Conservation (phyloP, 2,888 invertebrate genomes). For the Colletes collaris region DNA sequence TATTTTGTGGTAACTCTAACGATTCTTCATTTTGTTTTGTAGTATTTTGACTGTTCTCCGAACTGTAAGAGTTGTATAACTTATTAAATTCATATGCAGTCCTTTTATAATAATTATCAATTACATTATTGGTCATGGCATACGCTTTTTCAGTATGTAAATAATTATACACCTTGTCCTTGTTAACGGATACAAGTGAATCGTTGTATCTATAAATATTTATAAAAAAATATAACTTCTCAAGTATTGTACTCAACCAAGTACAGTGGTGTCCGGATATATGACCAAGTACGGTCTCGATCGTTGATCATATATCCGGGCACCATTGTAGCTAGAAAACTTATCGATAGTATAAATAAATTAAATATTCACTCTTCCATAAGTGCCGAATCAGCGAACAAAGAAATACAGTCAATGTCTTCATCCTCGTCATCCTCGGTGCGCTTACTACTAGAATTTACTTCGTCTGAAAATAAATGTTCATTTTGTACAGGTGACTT, state of each 20-base stretch:
- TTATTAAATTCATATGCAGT: constrained; percentile 39
- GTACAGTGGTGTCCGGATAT: too few species aligned
- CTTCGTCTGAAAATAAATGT: not conserved
- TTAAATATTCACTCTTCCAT: constrained; percentile 46
- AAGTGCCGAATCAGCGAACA: constrained; percentile 58
- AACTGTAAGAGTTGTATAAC: constrained; percentile 5
- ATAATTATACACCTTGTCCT: not conserved
- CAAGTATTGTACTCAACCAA: not conserved
- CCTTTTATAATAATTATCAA: constrained; percentile 28
- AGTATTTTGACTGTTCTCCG: not conserved
- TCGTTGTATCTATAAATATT: constrained; percentile 2
- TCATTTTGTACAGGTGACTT: not conserved
- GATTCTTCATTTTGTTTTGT: too few species aligned
- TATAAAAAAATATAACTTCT: not conserved
- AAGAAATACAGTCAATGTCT: constrained; percentile 64
- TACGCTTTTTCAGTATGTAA: constrained; percentile 1
- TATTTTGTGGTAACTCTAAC: not conserved
- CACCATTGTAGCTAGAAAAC: too few species aligned
- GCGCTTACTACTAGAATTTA: not conserved
- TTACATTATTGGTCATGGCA: constrained; percentile 9
- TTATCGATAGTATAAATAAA: not conserved
- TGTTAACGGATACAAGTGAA: not conserved
- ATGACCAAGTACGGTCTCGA: too few species aligned
- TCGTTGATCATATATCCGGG: too few species aligned
- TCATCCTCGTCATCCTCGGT: not conserved